These are phyloP conservation scores for Entelurus aequoreus DNA, from an alignment of 2,113 vertebrate genomes.

Conservation along the genomic window DNA sequence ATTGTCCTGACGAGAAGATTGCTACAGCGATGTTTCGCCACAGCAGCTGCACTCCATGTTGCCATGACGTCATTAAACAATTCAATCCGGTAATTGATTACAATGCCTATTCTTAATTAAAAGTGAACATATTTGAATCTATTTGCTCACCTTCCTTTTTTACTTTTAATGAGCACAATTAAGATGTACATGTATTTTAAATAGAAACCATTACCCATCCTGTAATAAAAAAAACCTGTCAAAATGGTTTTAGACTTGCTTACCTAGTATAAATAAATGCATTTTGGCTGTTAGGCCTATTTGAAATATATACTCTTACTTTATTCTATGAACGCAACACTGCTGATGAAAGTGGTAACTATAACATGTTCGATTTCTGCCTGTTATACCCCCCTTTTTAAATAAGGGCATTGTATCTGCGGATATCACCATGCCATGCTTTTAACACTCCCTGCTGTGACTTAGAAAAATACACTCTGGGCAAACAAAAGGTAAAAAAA, in stretches of 20 bases:
- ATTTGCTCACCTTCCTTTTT: background rate
- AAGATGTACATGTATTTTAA: conserved; percentile 53
- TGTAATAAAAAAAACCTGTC: conserved; percentile 40
- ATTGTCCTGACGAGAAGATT: no score
- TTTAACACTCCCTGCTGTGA: conserved; percentile 55
- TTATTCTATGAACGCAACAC: conserved; percentile 56
- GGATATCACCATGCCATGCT: conserved; percentile 20
- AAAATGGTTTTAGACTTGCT: conserved; percentile 52
- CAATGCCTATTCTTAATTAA: background rate
- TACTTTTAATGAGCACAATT: conserved; percentile 21
- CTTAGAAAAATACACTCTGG: conserved; percentile 43
- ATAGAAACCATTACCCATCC: conserved; percentile 57
- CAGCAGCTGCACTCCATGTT: no score
- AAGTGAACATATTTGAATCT: background rate
- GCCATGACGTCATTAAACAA: no score
- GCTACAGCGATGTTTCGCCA: no score
- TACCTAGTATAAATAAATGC: no score
- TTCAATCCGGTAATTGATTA: background rate
- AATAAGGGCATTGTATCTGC: conserved; percentile 40
- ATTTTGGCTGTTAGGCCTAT: conserved; percentile 46
- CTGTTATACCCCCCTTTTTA: conserved; percentile 20
- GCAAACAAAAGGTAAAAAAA: conserved; percentile 23
- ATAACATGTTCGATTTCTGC: conserved; percentile 13
- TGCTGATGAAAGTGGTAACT: conserved; percentile 23
- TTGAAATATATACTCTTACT: conserved; percentile 55